A percentile compares a stretch with the other conserved stretches of the same genome.
Conservation (phyloP, 2,888 invertebrate species). For the Lutraria lutraria region DNA sequence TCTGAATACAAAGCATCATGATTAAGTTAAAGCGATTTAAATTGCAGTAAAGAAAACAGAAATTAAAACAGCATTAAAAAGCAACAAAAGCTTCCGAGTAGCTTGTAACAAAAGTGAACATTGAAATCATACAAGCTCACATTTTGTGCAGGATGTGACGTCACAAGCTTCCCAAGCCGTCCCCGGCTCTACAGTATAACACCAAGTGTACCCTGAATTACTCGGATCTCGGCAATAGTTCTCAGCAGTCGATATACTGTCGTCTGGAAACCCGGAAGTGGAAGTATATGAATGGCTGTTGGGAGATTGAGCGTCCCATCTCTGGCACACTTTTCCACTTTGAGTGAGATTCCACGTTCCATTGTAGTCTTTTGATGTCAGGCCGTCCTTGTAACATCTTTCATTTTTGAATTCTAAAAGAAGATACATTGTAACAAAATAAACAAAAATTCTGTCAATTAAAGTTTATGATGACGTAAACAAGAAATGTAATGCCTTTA, state of each 20-base stretch:
- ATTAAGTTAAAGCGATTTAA: no score
- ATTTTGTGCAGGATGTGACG: constrained; percentile 1
- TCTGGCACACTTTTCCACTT: neutral
- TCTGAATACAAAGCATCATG: no score
- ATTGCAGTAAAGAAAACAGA: no score
- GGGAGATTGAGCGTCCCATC: constrained; percentile 6
- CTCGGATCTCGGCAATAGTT: constrained; percentile 53
- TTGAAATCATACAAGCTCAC: neutral
- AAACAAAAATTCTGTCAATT: neutral
- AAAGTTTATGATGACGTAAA: no score
- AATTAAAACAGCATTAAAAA: no score
- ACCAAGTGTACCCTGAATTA: neutral
- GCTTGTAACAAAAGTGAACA: neutral
- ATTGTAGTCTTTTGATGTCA: neutral
- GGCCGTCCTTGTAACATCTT: neutral
- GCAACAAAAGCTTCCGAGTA: no score
- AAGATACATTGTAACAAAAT: no score
- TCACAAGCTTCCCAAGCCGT: constrained; percentile 1
- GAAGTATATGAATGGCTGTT: neutral
- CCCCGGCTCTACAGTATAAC: constrained; percentile 3
- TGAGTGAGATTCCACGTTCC: neutral
- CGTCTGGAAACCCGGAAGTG: neutral
- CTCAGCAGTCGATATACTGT: constrained; percentile 24
- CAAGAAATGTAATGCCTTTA: no score
- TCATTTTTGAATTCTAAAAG: neutral